Evolutionary conservation across 2,888 invertebrate species (phyloP), one percentile per base, ranked within the genome.

Genomic region (Cordilura impudica): DNA sequence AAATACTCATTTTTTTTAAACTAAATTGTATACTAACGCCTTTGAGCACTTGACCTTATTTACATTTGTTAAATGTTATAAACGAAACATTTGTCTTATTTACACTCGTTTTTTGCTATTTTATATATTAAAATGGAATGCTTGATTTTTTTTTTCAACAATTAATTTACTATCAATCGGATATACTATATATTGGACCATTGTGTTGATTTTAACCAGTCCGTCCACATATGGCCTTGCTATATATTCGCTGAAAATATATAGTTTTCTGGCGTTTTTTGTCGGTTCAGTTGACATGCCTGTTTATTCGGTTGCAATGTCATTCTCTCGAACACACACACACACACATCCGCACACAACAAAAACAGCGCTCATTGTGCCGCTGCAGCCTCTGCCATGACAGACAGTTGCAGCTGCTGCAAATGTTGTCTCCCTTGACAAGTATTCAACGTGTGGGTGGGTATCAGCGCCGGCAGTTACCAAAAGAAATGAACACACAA

Each of bases 311-410:
- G 56, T 75, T 79, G 71, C 70, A 78, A 78, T 74, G 78, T 61
- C 78, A 66, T 71, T 78, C 82, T 82, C 84, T 82, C 77, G 82
- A 82, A 83, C 80, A 82, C 78, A 70, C 81, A 81, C 73, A 56
- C 63, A 77, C 75, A 69, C 65, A 76, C 51, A 53, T 19, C 53
- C 49, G 60, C 53, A 49, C 23, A 35, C 51, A 56, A 61, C 54
- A 53, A 43, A 18, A 29, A 19, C 43, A 73, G 51, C 45, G 58
- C 67, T 53, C 75, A 39, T 45, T 23, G 39, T n/a, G 3, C 23
- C 58, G 65, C 56, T 60, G 58, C 51, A 16, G 58, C 58, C 19
- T 26, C 26, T 65, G 72, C 56, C 21, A 60, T 65, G 18, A 18
- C 53, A 29, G 18, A 18, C 53, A 29, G 67, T 60, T 71, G 71